These are phyloP conservation scores for Drosophila subsilvestris DNA, from an alignment of 2,888 invertebrate genomes.

Conservation along the genomic window DNA sequence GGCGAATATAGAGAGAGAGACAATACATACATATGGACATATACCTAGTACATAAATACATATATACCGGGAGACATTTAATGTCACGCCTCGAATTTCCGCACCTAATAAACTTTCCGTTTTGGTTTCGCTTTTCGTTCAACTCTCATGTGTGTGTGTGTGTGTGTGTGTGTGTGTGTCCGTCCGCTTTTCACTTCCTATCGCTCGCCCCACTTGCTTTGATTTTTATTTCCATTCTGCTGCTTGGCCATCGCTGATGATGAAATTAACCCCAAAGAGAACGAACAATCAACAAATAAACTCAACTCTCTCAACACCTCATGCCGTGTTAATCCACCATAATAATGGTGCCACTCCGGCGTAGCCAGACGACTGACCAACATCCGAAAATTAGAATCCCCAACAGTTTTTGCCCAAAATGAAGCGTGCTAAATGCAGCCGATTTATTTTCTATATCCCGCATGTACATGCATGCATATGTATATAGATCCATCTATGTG, in stretches of 20 bases:
- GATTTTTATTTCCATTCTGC: neutral
- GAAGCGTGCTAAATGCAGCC: conserved; percentile 66
- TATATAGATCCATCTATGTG: conserved; percentile 21
- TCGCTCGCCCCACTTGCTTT: conserved; percentile 45
- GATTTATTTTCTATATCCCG: conserved; percentile 51
- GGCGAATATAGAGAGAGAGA: too few relatives aligned
- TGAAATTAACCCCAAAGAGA: neutral
- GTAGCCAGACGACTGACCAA: neutral
- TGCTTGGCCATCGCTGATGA: neutral
- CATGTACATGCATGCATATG: conserved; percentile 11
- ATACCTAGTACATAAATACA: neutral
- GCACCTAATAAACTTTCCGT: conserved; percentile 50
- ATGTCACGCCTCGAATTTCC: conserved; percentile 67
- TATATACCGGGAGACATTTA: conserved; percentile 21
- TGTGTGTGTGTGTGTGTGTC: neutral
- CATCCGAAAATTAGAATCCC: conserved; percentile 14
- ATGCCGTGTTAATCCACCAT: conserved; percentile 79
- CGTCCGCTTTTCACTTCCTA: conserved; percentile 71
- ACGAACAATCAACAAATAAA: conserved; percentile 17
- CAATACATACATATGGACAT: too few relatives aligned
- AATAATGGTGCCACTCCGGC: conserved; percentile 62
- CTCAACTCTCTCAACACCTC: conserved; percentile 66
- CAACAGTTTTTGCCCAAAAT: conserved; percentile 38
- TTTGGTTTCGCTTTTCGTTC: conserved; percentile 53
- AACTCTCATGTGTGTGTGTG: neutral